Evolutionary conservation across 1,140 invertebrate species (phyloP), one percentile per base, ranked within the genome.

Genomic region (Brachionus rubens): DNA sequence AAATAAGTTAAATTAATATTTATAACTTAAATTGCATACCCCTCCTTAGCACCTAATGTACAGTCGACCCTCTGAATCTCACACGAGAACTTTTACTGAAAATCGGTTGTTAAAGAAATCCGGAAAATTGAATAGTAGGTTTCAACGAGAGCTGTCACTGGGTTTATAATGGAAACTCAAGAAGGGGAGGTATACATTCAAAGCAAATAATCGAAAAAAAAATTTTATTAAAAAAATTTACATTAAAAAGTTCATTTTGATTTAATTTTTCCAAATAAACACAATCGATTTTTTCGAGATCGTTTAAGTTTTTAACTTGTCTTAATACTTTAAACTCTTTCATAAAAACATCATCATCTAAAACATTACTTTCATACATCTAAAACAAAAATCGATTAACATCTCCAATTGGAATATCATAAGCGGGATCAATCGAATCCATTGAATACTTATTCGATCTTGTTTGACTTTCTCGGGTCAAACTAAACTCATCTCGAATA

Each of bases 331-430:
- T 65, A 24, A 65, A 65, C 26, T 65, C 36, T 43, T 65, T 24
- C 59, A 65, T 65, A 65, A 65, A 65, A 43, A 41, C n/a, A 65
- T 46, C 43, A 46, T 65, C 36, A 24, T 65, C 10, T 19, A 0
- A 12, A 21, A 14, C 12, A 16, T 65, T 28, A 5, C 5, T 19
- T 43, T 41, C 3, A 24, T 65, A 65, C 59, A 65, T 72, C 50
- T 72, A 72, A 72, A 72, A 72, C n/a, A 72, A 33, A 72, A 28
- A 48, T n/a, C 47, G 21, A 72, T 72, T 72, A 3, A 72, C 41
- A 2, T 72, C 47, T 4, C 6, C 12, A 12, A 72, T 50, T 3
- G 68, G 46, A 21, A 72, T 50, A 72, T 72, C 68, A 72, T 72
- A 54, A 3, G 33, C 50, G 10, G 68, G 68, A 33, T 72, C 68